A percentile compares a stretch with the other conserved stretches of the same genome.
Conservation (phyloP, 53 echinoderm and acorn worm genomes). For the Paelopatides confundens region DNA sequence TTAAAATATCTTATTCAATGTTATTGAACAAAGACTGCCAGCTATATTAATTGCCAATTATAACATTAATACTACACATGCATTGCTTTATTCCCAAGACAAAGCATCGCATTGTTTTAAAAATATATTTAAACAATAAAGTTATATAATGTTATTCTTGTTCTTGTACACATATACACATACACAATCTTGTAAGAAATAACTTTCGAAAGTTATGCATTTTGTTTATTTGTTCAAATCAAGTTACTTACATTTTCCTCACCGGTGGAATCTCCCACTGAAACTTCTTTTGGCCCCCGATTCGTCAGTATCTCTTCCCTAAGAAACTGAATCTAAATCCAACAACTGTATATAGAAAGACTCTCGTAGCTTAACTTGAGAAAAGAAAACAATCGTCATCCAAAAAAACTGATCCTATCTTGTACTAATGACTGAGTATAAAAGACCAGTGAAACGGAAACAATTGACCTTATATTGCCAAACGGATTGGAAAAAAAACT, state of each 20-base stretch:
- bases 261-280: background rate
- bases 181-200: no score
- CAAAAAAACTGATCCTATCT: background rate
- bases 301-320: background rate
- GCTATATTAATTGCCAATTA: no score
- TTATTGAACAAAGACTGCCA: no score
- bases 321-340: background rate
- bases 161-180: no score
- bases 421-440: slow-evolving; percentile 5
- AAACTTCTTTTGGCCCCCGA: background rate
- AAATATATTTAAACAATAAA: no score
- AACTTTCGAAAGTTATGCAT: no score
- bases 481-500: background rate
- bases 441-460: background rate
- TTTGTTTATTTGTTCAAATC: no score
- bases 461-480: slow-evolving; percentile 45
- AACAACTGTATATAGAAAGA: background rate
- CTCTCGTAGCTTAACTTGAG: background rate
- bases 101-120: no score
- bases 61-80: no score
- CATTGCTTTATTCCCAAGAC: no score
- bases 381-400: background rate
- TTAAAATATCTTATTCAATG: no score
- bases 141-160: no score
- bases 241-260: background rate